These are phyloP conservation scores for Limanda limanda DNA, from an alignment of 2,113 vertebrate species.

Conservation along the genomic window DNA sequence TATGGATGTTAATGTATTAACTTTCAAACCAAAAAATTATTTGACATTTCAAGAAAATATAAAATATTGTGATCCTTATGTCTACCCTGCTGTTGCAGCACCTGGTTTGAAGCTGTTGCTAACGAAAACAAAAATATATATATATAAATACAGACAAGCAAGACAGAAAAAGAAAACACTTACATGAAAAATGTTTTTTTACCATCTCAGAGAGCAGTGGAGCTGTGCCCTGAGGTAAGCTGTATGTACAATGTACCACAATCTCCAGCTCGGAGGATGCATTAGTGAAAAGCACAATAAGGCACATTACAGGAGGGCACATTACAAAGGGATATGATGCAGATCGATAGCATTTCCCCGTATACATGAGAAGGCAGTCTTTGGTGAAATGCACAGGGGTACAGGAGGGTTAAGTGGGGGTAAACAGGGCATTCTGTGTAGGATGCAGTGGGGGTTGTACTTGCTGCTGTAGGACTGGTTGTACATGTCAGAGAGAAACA, in stretches of 20 bases:
- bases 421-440: neutral
- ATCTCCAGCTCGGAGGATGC: neutral
- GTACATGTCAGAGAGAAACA: too few species aligned
- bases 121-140: neutral
- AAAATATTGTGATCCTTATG: too few species aligned
- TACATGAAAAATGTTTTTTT: neutral
- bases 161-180: neutral
- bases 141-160: neutral
- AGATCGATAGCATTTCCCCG: constrained; percentile 36
- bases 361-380: constrained; percentile 19
- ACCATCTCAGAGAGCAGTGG: neutral
- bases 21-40: neutral
- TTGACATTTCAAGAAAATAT: neutral
- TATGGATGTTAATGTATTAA: neutral
- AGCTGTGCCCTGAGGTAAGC: constrained; percentile 5
- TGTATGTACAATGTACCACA: neutral
- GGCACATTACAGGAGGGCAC: constrained; percentile 7
- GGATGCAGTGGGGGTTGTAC: neutral
- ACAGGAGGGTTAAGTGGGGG: neutral
- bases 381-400: constrained; percentile 5
- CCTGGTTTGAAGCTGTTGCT: constrained; percentile 1
- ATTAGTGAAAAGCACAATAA: constrained; percentile 27
- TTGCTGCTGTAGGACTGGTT: neutral
- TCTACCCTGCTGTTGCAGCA: neutral
- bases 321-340: constrained; percentile 42